Conservation (phyloP, 2,113 vertebrate genomes). For the Smithornis capensis region DNA sequence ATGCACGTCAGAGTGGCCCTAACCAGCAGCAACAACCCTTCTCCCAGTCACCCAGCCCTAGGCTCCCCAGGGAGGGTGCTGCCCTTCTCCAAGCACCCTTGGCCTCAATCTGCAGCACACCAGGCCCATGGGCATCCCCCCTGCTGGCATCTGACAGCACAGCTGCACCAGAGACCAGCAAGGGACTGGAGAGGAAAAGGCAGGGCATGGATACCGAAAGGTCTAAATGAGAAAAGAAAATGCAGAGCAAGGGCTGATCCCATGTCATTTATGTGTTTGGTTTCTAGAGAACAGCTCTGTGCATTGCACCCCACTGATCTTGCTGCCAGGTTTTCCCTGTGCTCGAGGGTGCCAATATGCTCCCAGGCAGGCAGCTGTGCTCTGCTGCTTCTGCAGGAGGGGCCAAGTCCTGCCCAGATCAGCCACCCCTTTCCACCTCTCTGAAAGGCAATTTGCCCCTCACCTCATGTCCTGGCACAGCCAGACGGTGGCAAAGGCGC, state of each 20-base stretch:
- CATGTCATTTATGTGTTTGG: neutral
- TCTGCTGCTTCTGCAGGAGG: neutral
- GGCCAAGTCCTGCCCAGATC: neutral
- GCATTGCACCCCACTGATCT: accelerated
- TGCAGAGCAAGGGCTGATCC: neutral
- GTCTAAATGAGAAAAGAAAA: neutral
- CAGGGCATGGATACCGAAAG: neutral
- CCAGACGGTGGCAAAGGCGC: constrained; percentile 86
- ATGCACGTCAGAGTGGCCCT: accelerated
- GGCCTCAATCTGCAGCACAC: accelerated
- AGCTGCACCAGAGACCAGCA: neutral
- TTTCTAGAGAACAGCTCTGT: neutral
- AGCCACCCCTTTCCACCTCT: neutral
- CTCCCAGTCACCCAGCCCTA: neutral
- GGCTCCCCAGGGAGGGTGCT: neutral
- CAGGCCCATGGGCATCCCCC: neutral
- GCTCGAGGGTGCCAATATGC: accelerated
- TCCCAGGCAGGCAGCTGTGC: neutral
- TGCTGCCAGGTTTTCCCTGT: neutral
- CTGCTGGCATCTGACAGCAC: neutral
- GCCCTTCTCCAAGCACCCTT: neutral
- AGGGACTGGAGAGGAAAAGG: neutral
- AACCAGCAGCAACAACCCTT: neutral
- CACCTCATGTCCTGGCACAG: constrained; percentile 82
- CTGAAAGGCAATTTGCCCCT: neutral